Percentiles rank a stretch among this genome's conserved stretches.
These are phyloP conservation scores for Picathartes gymnocephalus DNA, from an alignment of 2,113 vertebrate genomes.

Conservation along the genomic window DNA sequence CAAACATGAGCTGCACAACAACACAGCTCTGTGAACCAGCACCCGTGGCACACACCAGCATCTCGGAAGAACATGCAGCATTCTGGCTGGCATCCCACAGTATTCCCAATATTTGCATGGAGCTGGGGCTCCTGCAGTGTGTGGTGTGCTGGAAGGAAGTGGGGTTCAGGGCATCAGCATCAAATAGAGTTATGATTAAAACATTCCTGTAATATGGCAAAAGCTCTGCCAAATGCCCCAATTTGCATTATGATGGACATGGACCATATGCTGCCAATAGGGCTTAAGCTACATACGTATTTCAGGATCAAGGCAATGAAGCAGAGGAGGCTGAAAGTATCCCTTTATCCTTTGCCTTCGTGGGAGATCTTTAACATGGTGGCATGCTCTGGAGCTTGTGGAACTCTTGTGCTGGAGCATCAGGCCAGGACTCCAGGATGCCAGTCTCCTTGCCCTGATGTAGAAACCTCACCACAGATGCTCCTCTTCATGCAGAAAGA, in stretches of 20 bases:
- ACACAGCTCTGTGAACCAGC: not conserved
- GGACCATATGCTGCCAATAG: not conserved
- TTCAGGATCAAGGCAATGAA: not conserved
- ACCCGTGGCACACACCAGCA: fast-evolving
- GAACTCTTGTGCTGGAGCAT: not conserved
- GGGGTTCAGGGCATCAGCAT: not conserved
- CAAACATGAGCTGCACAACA: not conserved
- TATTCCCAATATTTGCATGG: not conserved
- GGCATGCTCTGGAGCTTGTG: not conserved
- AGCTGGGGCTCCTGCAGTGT: not conserved
- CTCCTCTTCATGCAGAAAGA: not conserved
- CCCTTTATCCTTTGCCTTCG: not conserved
- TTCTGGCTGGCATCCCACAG: not conserved
- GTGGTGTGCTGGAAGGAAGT: not conserved
- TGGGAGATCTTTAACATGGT: not conserved
- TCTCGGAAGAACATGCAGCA: fast-evolving
- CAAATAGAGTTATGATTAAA: not conserved
- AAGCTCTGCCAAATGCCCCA: not conserved
- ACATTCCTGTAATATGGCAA: not conserved
- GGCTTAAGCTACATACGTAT: fast-evolving
- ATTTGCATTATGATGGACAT: not conserved
- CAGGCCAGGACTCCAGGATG: not conserved
- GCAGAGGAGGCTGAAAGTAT: not conserved
- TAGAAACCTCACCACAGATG: not conserved
- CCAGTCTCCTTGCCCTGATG: not conserved